Evolutionary conservation across 2,113 vertebrate genomes (phyloP).

Genomic region (Barnardius zonarius): DNA sequence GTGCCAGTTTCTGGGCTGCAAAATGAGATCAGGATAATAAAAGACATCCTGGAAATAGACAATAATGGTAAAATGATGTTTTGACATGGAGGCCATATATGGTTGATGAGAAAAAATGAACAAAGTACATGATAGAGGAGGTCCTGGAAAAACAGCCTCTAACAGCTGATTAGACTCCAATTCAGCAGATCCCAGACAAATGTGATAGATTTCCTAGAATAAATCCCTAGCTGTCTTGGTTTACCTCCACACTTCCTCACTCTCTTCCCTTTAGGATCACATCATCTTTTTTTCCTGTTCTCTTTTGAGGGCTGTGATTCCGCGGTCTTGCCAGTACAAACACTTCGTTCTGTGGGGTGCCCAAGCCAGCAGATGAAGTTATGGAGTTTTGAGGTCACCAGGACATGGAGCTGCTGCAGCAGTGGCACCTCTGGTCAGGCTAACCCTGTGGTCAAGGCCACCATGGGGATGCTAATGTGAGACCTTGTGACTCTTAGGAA

Average conservation of each 20-base stretch:
- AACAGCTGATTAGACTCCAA: conserved; percentile 15
- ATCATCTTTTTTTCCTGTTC: background rate
- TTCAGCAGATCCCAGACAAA: background rate
- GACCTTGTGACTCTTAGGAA: background rate
- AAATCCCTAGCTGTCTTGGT: background rate
- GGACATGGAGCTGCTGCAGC: background rate
- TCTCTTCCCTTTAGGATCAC: background rate
- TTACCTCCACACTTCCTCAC: background rate
- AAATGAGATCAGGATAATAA: background rate
- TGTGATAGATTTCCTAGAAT: background rate
- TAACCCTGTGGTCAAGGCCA: background rate
- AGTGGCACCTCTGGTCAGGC: rapidly evolving
- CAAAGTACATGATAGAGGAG: conserved; percentile 28
- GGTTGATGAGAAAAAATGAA: conserved; percentile 40
- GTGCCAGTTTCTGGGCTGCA: background rate
- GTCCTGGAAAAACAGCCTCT: conserved; percentile 26
- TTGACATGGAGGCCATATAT: conserved; percentile 43
- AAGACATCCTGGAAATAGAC: conserved; percentile 15
- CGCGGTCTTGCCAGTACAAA: rapidly evolving
- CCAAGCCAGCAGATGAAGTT: rapidly evolving
- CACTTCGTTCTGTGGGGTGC: rapidly evolving
- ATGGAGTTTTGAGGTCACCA: rapidly evolving
- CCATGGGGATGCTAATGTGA: background rate
- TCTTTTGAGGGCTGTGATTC: background rate
- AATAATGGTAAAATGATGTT: conserved; percentile 62